Conservation (phyloP, 2,888 invertebrate species). For the Caenorhabditis macrosperma region DNA sequence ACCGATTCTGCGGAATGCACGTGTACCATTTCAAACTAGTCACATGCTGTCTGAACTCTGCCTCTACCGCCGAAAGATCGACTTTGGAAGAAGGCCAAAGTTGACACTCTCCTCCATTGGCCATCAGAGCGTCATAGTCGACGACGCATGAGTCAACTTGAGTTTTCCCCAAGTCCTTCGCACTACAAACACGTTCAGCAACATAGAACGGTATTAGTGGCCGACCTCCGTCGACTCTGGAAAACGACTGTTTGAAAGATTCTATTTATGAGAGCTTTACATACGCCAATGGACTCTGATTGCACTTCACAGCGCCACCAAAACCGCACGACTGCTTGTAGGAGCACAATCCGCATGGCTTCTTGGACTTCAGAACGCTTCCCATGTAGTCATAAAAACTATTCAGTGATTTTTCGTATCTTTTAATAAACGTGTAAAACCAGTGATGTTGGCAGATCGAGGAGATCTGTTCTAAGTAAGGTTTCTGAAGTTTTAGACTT, state of each 20-base stretch:
- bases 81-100: conserved; percentile 77
- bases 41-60: conserved; percentile 74
- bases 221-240: conserved; percentile 76
- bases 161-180: conserved; percentile 73
- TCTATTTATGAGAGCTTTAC: conserved; percentile 4
- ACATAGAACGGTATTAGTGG: conserved; percentile 78
- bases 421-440: conserved; percentile 78
- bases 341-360: conserved; percentile 78
- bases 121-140: conserved; percentile 74
- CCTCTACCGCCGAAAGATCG: conserved; percentile 74
- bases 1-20: conserved; percentile 75
- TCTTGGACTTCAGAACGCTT: conserved; percentile 68
- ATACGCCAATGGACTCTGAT: conserved; percentile 77
- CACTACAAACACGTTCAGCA: conserved; percentile 77
- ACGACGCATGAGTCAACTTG: conserved; percentile 76
- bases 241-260: too few relatives aligned
- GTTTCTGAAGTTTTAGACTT: conserved; percentile 55
- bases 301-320: conserved; percentile 77
- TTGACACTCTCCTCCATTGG: conserved; percentile 75
- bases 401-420: conserved; percentile 74
- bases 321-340: conserved; percentile 79
- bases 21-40: conserved; percentile 75
- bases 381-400: conserved; percentile 77
- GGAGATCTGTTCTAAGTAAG: conserved; percentile 76
- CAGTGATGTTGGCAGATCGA: conserved; percentile 78